Evolutionary conservation across 2,797 vertebrate genomes (phyloP).

Genomic region (Aldrovandia affinis): DNA sequence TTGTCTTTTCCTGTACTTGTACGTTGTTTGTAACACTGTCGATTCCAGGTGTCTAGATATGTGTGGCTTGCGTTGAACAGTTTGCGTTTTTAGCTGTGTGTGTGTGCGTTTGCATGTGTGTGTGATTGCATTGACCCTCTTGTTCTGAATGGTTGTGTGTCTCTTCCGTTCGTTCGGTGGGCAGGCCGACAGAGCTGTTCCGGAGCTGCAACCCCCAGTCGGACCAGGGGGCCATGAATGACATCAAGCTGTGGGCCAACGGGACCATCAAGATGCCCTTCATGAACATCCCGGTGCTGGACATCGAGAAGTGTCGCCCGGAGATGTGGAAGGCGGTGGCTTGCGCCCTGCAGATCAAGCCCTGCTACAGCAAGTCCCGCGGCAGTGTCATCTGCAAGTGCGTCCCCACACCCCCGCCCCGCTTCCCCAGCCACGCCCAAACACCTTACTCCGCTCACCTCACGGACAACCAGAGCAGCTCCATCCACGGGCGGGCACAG

Average conservation of each 20-base stretch:
- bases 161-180: background rate
- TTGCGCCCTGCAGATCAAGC: constrained; percentile 95
- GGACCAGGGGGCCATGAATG: constrained; percentile 96
- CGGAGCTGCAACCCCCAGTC: constrained; percentile 95
- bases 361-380: constrained; percentile 94
- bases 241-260: constrained; percentile 98
- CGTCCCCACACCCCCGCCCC: constrained; percentile 47
- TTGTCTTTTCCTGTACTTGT: background rate
- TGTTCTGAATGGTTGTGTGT: background rate
- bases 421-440: background rate
- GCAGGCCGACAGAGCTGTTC: constrained; percentile 95
- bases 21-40: background rate
- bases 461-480: too few relatives aligned
- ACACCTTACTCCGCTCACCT: background rate
- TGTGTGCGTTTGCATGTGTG: constrained; percentile 1
- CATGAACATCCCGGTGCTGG: constrained; percentile 95
- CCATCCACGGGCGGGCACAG: too few relatives aligned
- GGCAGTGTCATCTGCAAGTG: constrained; percentile 98
- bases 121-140: background rate
- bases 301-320: constrained; percentile 92
- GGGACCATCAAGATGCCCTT: constrained; percentile 98
- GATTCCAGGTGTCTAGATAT: background rate
- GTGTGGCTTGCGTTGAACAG: background rate
- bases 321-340: constrained; percentile 98
- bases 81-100: constrained; percentile 10